Evolutionary conservation across 2,888 invertebrate genomes (phyloP).

Genomic region (Masnerella sp.): DNA sequence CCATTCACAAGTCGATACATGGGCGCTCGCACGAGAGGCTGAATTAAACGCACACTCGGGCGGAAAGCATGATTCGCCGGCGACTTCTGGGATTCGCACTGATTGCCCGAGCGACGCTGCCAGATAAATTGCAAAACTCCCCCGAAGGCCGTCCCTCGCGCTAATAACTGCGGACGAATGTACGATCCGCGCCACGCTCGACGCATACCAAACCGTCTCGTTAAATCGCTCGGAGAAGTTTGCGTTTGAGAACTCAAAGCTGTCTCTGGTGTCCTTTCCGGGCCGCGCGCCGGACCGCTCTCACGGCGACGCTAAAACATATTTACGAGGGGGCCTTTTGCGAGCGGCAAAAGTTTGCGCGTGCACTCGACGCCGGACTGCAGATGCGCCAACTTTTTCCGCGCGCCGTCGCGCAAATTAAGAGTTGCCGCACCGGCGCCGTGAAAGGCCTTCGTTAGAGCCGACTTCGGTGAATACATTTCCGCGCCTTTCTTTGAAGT

Average conservation of each 20-base stretch:
- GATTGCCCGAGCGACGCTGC: slow-evolving; percentile 58
- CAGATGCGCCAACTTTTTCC: slow-evolving; percentile 48
- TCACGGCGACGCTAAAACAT: slow-evolving; percentile 59
- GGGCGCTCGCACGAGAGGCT: slow-evolving; percentile 44
- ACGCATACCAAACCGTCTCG: slow-evolving; percentile 59
- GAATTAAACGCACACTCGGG: slow-evolving; percentile 61
- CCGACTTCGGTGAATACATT: slow-evolving; percentile 50
- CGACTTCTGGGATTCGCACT: slow-evolving; percentile 61
- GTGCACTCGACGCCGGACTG: slow-evolving; percentile 49
- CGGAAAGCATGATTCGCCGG: slow-evolving; percentile 59
- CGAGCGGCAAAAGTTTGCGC: slow-evolving; percentile 55
- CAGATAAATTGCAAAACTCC: slow-evolving; percentile 59
- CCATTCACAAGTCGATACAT: slow-evolving; percentile 54
- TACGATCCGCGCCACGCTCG: slow-evolving; percentile 49
- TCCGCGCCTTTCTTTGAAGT: slow-evolving; percentile 35
- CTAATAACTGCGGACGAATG: slow-evolving; percentile 56
- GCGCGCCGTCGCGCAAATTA: slow-evolving; percentile 38
- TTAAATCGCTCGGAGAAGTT: slow-evolving; percentile 61
- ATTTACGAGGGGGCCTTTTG: slow-evolving; percentile 59
- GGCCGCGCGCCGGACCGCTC: slow-evolving; percentile 38
- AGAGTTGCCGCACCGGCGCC: slow-evolving; percentile 42
- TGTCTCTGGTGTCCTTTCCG: slow-evolving; percentile 60
- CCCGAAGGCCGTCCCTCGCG: slow-evolving; percentile 58
- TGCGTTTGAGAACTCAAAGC: slow-evolving; percentile 61
- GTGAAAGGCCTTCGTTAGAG: slow-evolving; percentile 51